Base-by-base conservation (phyloP, 2,888 invertebrate genomes). In the Apamea crenata region DNA sequence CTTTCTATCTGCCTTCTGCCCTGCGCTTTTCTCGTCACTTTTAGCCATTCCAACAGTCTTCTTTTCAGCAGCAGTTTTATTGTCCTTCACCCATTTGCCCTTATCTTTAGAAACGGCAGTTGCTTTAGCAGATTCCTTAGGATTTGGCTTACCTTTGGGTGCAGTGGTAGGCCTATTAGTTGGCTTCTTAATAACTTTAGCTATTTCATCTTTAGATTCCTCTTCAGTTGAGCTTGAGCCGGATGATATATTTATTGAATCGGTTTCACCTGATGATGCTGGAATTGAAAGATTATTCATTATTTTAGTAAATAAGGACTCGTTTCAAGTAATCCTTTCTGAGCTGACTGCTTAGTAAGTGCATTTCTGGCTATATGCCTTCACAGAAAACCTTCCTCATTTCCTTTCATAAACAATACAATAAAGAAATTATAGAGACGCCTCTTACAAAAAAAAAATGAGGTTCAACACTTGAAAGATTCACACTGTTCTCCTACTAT, bases 231-330 rank as follows among this genome's bases (percentile, higher is more conserved):
- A 25, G 16, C 90, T 88, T 4, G 87, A 84, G 29, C 92, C 93
- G 75, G 92, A 94, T 50, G 89, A 87, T 81, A 93, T 89, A 29
- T 91, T 83, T 63, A 94, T 92, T 0, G 94, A 93, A 59, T 93
- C 94, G 1, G 96, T 94, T 32, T 94, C 94, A 16, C 84, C 92
- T 1, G 95, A 95, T 56, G 95, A 94, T 4, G 93, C 95, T 96
- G 80, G 3, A 91, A 91, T 69, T 77, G 12, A 47, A 61, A 61
- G 2, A 56, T 36, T 18, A 53, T 25, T 53, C 29, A 32, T 12
- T 18, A 67, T 32, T 50, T 25, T 7, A 50, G 0, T 67, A 32
- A 56, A 44, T 29, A n/a, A 25, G 21, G 32, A 40, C 47, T 61
- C 2, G 7, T 53, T 53, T 56, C 5, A 21, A n/a, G 29, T 21